Conservation (phyloP, 2,888 invertebrate species). For the Aphelenchoides bicaudatus region DNA sequence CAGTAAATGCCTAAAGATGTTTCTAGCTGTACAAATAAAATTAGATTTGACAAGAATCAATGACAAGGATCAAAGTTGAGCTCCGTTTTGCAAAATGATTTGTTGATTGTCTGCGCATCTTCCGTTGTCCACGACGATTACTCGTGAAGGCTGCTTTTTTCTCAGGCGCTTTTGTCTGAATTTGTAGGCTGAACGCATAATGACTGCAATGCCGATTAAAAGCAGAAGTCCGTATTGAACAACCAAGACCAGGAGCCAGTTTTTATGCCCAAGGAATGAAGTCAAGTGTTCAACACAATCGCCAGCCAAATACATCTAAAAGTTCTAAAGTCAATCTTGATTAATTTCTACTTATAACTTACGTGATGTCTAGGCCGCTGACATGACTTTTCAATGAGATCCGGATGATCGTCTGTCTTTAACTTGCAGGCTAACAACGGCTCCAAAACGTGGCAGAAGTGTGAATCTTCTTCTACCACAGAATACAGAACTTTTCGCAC, state of each 20-base stretch:
- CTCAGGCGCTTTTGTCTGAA: background rate
- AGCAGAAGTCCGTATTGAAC: slow-evolving; percentile 23
- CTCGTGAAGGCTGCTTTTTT: slow-evolving; percentile 1
- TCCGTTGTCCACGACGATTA: slow-evolving; percentile 12
- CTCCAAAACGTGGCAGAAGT: slow-evolving; percentile 19
- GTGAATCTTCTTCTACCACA: slow-evolving; percentile 15
- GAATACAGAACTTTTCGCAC: background rate
- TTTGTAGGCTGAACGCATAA: slow-evolving; percentile 6
- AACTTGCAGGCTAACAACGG: slow-evolving; percentile 23
- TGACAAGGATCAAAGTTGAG: slow-evolving; percentile 1
- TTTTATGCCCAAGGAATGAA: slow-evolving; percentile 10
- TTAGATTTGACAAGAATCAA: background rate
- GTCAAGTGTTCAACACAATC: slow-evolving; percentile 26
- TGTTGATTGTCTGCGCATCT: slow-evolving; percentile 10
- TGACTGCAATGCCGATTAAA: slow-evolving; percentile 21
- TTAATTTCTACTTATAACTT: too few relatives aligned
- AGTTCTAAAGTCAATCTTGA: too few relatives aligned
- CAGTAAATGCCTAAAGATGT: background rate
- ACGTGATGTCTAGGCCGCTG: slow-evolving; percentile 11
- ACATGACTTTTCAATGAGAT: slow-evolving; percentile 17
- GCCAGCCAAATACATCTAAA: background rate
- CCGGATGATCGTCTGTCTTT: slow-evolving; percentile 14
- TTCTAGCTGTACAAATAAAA: background rate
- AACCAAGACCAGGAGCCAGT: slow-evolving; percentile 25
- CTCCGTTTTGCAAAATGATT: background rate